phyloP scores from a whole-genome alignment of 2,113 vertebrate species.

The Junco hyemalis region DNA sequence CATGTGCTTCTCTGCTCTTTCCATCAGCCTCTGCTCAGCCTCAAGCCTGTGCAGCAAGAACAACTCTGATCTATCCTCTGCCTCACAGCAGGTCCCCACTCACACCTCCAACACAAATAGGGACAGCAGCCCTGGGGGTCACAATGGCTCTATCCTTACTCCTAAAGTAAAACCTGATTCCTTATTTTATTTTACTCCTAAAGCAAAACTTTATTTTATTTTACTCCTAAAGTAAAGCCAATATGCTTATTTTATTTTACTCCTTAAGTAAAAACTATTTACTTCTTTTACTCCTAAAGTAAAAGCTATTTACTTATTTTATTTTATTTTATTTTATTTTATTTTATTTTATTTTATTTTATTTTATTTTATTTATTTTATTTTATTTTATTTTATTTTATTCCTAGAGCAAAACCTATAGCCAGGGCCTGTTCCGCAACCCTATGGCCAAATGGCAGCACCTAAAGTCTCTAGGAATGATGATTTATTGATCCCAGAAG shows the following conservation, averaged over 20 bases:
- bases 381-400: no score
- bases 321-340: no score
- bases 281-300: no score
- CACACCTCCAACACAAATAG: background rate
- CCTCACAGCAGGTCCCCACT: background rate
- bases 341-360: no score
- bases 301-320: no score
- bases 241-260: no score
- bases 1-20: background rate
- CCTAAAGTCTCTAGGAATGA: background rate
- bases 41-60: accelerated
- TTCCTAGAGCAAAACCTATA: background rate
- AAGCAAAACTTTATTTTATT: no score
- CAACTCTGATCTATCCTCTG: background rate
- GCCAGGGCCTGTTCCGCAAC: background rate
- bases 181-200: no score
- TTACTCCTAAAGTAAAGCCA: background rate
- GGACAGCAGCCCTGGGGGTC: background rate
- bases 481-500: background rate
- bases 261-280: no score
- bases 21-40: background rate
- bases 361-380: no score
- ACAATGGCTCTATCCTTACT: background rate
- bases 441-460: background rate
- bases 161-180: background rate